Conservation (phyloP, 2,113 vertebrate species). For the Onychostoma macrolepis region DNA sequence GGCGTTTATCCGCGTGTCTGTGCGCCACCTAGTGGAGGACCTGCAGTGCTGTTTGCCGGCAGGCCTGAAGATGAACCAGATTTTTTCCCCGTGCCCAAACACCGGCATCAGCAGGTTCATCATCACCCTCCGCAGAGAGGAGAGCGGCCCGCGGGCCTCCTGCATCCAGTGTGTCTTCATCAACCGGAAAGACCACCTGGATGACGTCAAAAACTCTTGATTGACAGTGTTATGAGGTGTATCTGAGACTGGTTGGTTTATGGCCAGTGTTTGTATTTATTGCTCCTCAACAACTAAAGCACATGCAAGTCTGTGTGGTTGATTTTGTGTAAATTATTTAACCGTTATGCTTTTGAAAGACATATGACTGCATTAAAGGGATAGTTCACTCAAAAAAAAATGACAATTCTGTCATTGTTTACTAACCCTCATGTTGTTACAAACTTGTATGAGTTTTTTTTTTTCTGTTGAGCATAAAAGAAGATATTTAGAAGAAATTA, state of each 20-base stretch:
- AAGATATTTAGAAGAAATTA: too few species aligned
- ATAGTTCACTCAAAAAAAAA: too few species aligned
- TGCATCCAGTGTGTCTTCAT: slow-evolving; percentile 81
- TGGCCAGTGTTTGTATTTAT: not conserved
- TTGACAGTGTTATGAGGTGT: slow-evolving; percentile 43
- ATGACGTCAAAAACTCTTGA: slow-evolving; percentile 55
- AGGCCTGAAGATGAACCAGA: slow-evolving; percentile 74
- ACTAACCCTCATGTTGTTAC: too few species aligned
- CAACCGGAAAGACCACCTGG: slow-evolving; percentile 86
- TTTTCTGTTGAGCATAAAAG: too few species aligned
- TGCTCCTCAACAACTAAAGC: not conserved
- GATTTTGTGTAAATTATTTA: slow-evolving; percentile 6
- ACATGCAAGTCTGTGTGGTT: slow-evolving; percentile 7
- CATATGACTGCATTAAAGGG: too few species aligned
- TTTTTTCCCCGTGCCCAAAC: slow-evolving; percentile 87
- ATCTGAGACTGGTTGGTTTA: not conserved
- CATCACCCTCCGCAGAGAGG: slow-evolving; percentile 72
- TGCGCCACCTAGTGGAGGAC: slow-evolving; percentile 86
- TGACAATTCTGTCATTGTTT: too few species aligned
- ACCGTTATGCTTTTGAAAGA: not conserved
- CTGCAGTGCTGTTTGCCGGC: slow-evolving; percentile 80
- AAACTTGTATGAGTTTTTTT: too few species aligned
- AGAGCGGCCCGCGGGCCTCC: slow-evolving; percentile 65
- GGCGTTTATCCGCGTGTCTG: slow-evolving; percentile 86
- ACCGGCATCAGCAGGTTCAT: slow-evolving; percentile 90